These are phyloP conservation scores for Microctonus brassicae DNA, from an alignment of 2,888 invertebrate genomes.

Conservation along the genomic window DNA sequence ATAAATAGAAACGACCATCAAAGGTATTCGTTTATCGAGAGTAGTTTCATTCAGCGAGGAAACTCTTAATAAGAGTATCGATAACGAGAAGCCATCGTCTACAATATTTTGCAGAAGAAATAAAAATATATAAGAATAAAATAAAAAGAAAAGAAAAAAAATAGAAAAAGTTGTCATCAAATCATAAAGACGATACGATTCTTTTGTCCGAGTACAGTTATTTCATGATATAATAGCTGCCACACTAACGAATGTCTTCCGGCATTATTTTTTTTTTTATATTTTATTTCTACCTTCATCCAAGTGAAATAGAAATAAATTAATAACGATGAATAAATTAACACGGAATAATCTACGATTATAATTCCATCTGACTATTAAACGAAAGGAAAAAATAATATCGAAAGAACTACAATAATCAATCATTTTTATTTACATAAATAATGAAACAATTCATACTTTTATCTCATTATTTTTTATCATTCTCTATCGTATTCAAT, in stretches of 20 bases:
- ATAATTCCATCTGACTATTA: not conserved
- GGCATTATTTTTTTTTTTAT: not conserved
- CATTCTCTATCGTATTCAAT: not conserved
- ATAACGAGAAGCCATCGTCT: slow-evolving; percentile 9
- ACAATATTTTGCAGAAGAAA: not conserved
- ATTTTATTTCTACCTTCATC: not conserved
- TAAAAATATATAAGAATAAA: not conserved
- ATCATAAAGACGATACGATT: not conserved
- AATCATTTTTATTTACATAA: not conserved
- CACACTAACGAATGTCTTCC: not conserved
- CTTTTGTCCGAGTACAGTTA: not conserved
- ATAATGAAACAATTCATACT: no score
- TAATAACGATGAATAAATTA: not conserved
- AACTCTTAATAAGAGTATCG: slow-evolving; percentile 15
- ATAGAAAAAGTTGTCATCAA: not conserved
- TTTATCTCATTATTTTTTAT: not conserved
- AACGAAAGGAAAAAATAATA: not conserved
- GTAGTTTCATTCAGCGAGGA: slow-evolving; percentile 16
- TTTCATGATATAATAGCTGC: not conserved
- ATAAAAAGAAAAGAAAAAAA: not conserved
- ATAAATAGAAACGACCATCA: slow-evolving; percentile 5
- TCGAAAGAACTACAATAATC: not conserved
- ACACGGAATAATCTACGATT: not conserved
- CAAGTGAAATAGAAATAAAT: not conserved
- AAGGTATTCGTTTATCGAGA: slow-evolving; percentile 19